Evolutionary conservation across 2,888 invertebrate genomes (phyloP).

Genomic region (Erebia epiphron): DNA sequence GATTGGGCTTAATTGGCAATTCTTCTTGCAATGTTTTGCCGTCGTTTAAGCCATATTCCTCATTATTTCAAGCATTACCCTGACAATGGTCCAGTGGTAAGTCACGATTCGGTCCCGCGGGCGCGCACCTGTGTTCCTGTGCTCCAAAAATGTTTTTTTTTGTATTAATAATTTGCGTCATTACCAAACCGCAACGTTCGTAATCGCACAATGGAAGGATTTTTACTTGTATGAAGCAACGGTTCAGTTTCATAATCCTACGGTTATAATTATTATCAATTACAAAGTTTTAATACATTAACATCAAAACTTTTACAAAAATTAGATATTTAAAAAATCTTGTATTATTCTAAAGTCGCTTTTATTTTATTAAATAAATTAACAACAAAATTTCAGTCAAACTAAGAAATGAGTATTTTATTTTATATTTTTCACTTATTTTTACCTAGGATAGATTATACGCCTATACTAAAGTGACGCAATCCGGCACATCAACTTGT

Average conservation of each 20-base stretch:
- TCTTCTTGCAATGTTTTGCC: slow-evolving; percentile 57
- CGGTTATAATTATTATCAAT: too few species aligned
- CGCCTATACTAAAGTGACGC: slow-evolving; percentile 58
- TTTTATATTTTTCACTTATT: background rate
- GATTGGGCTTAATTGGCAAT: slow-evolving; percentile 60
- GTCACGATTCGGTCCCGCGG: slow-evolving; percentile 74
- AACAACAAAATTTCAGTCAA: too few species aligned
- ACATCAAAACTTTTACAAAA: too few species aligned
- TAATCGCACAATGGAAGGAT: slow-evolving; percentile 50
- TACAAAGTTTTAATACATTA: too few species aligned
- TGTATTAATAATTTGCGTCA: slow-evolving; percentile 64
- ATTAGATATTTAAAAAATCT: too few species aligned
- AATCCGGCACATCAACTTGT: slow-evolving; percentile 56
- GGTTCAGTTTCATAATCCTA: slow-evolving; percentile 4
- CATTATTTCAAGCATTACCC: slow-evolving; percentile 58
- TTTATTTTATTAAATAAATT: too few species aligned
- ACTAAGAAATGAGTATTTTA: too few species aligned
- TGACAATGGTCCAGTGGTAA: slow-evolving; percentile 63
- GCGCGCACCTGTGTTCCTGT: slow-evolving; percentile 73
- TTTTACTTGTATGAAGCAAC: background rate
- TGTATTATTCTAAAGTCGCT: too few species aligned
- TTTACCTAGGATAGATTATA: background rate
- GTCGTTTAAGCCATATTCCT: slow-evolving; percentile 56
- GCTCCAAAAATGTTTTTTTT: slow-evolving; percentile 55
- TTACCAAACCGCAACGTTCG: slow-evolving; percentile 52